phyloP scores from a whole-genome alignment of 2,888 invertebrate genomes.

The Carterocephalus palaemon region DNA sequence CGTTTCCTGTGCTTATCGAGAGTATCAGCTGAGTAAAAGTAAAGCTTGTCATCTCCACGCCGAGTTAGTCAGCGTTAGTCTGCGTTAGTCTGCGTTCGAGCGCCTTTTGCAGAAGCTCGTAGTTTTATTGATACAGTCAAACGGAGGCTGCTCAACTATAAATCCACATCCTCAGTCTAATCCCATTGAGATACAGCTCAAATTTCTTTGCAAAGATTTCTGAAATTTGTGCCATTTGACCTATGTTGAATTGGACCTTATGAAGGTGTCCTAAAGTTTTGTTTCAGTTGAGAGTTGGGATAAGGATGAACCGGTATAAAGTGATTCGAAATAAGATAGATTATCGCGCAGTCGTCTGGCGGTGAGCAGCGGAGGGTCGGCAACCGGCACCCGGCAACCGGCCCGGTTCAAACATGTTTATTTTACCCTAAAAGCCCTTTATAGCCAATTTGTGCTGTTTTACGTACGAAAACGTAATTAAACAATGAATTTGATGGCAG shows the following conservation, averaged over 20 bases:
- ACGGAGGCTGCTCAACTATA: constrained; percentile 9
- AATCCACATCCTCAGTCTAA: constrained; percentile 2
- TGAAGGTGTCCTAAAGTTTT: background rate
- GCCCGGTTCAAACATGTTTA: constrained; percentile 17
- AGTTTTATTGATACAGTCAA: constrained; percentile 21
- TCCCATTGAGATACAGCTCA: constrained; percentile 12
- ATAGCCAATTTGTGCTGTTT: constrained; percentile 11
- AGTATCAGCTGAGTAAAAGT: no score
- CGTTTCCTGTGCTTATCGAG: no score
- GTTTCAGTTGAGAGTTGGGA: background rate
- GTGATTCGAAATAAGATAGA: constrained; percentile 24
- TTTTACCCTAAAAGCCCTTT: constrained; percentile 20
- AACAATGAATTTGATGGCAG: constrained; percentile 1
- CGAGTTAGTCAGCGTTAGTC: no score
- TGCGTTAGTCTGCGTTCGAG: no score
- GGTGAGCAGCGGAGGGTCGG: constrained; percentile 18
- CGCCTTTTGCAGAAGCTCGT: no score
- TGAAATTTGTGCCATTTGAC: constrained; percentile 2
- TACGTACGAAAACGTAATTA: constrained; percentile 9
- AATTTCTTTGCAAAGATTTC: constrained; percentile 12
- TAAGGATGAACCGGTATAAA: constrained; percentile 18
- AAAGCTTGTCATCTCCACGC: no score
- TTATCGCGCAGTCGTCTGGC: constrained; percentile 25
- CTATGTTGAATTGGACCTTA: background rate
- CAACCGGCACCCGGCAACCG: constrained; percentile 24